phyloP scores from a whole-genome alignment of 1,140 invertebrate species.

The Coenobita brevimanus region DNA sequence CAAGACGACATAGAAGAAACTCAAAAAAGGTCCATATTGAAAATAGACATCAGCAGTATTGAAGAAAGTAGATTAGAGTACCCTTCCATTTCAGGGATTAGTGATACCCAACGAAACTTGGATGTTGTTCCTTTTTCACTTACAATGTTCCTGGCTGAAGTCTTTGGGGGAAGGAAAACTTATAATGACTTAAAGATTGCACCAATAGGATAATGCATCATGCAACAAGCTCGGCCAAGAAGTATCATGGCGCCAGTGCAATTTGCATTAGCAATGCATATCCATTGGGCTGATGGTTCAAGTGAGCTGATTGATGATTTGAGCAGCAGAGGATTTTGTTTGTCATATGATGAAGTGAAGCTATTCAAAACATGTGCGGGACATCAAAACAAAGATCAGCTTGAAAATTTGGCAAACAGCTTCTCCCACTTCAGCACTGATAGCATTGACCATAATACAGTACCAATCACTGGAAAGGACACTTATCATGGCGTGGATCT shows the following conservation, averaged over 20 bases:
- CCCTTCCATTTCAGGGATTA: too few species aligned
- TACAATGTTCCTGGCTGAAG: neutral
- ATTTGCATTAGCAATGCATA: too few species aligned
- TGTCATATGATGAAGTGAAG: too few species aligned
- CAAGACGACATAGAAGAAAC: neutral
- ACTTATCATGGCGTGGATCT: too few species aligned
- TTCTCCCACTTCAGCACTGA: constrained; percentile 30
- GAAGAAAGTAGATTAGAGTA: constrained; percentile 3
- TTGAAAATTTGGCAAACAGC: neutral
- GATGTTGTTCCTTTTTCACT: too few species aligned
- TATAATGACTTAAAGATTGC: constrained; percentile 3
- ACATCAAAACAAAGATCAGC: too few species aligned
- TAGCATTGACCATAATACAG: constrained; percentile 25
- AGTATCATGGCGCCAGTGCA: neutral
- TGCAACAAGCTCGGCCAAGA: neutral
- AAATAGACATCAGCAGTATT: constrained; percentile 14
- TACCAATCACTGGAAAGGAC: neutral
- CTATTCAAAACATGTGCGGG: too few species aligned
- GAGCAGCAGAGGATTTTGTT: too few species aligned
- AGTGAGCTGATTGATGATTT: too few species aligned
- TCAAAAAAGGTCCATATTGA: neutral
- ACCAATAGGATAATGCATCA: constrained; percentile 14
- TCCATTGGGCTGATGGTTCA: too few species aligned
- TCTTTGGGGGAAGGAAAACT: neutral
- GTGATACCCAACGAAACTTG: too few species aligned